phyloP scores from a whole-genome alignment of 23 tunicate species.

The Aplidium turbinatum region DNA sequence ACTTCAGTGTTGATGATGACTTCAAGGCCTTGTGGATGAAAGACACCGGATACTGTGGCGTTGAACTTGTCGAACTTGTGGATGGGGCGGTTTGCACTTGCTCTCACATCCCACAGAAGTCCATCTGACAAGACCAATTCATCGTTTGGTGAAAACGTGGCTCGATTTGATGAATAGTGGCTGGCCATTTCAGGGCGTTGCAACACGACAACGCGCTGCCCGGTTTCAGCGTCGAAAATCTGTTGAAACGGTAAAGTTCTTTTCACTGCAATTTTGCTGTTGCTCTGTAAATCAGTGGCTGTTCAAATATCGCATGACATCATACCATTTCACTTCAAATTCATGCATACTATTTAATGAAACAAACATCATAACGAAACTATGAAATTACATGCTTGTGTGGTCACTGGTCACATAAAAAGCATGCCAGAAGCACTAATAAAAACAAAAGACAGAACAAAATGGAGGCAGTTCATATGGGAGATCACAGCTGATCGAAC shows the following conservation, averaged over 20 bases:
- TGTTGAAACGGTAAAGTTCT: background rate
- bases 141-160: slow-evolving; percentile 77
- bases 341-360: too few relatives aligned
- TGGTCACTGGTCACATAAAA: too few relatives aligned
- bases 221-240: slow-evolving; percentile 66
- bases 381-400: background rate
- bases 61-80: slow-evolving; percentile 81
- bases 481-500: too few relatives aligned
- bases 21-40: slow-evolving; percentile 76
- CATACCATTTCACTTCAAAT: too few relatives aligned
- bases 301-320: too few relatives aligned
- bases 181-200: slow-evolving; percentile 45
- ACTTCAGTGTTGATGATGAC: slow-evolving; percentile 85
- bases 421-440: too few relatives aligned
- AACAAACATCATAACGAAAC: too few relatives aligned
- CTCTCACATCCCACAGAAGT: slow-evolving; percentile 73
- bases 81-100: slow-evolving; percentile 46
- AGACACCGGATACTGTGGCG: slow-evolving; percentile 61
- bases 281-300: too few relatives aligned
- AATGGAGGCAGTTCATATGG: too few relatives aligned
- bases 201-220: slow-evolving; percentile 33
- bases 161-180: slow-evolving; percentile 48
- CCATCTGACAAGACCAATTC: slow-evolving; percentile 64
- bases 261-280: too few relatives aligned
- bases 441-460: too few relatives aligned